phyloP scores from a whole-genome alignment of 2,888 invertebrate genomes.

The Drosophila recens region DNA sequence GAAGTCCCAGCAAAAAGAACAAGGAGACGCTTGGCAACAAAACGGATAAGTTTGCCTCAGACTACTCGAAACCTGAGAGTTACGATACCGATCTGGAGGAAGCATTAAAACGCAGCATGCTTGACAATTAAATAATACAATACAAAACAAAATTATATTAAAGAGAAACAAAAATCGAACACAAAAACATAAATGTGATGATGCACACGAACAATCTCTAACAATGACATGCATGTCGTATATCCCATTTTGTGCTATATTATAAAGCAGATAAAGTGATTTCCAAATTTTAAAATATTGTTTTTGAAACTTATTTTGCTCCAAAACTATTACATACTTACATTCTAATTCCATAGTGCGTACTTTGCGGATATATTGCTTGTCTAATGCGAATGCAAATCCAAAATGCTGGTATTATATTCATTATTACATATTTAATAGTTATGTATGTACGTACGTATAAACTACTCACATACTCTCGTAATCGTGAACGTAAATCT shows the following conservation, averaged over 20 bases:
- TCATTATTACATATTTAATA: slow-evolving; percentile 60
- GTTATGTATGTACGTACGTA: slow-evolving; percentile 33
- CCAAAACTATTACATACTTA: slow-evolving; percentile 19
- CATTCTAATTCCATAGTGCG: slow-evolving; percentile 41
- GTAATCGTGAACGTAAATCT: slow-evolving; percentile 47
- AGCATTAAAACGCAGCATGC: slow-evolving; percentile 83
- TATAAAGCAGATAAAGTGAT: slow-evolving; percentile 32
- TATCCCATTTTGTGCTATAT: slow-evolving; percentile 17
- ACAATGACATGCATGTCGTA: slow-evolving; percentile 20
- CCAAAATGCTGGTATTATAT: slow-evolving; percentile 66
- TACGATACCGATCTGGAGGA: slow-evolving; percentile 84
- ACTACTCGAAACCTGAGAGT: slow-evolving; percentile 84
- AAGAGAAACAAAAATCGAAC: slow-evolving; percentile 19
- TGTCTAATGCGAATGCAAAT: slow-evolving; percentile 38
- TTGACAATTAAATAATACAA: slow-evolving; percentile 72
- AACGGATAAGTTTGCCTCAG: slow-evolving; percentile 82
- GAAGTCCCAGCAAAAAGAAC: slow-evolving; percentile 36
- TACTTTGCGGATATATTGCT: slow-evolving; percentile 38
- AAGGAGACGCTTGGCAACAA: slow-evolving; percentile 64
- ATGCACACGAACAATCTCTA: slow-evolving; percentile 60
- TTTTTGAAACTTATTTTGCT: slow-evolving; percentile 19
- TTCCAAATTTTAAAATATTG: slow-evolving; percentile 36
- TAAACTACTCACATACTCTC: slow-evolving; percentile 53
- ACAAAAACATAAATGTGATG: slow-evolving; percentile 47
- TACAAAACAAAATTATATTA: neutral